Base-by-base conservation (phyloP, 2,797 vertebrate species). In the Eptatretus atami region DNA sequence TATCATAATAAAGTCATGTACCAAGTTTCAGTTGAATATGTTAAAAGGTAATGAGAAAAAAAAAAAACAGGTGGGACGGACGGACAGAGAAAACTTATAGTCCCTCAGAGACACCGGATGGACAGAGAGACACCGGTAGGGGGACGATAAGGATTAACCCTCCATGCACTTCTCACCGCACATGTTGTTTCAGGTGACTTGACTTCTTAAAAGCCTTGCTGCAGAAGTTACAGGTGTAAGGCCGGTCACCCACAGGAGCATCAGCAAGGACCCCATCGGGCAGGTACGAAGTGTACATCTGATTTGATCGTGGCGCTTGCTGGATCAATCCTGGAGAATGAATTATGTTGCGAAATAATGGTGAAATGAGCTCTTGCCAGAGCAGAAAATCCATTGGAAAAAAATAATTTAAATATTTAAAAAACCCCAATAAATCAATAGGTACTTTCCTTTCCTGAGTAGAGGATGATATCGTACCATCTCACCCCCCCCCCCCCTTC, bases 201-300 rank as follows among this genome's bases (percentile, higher is more conserved):
- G 92, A 98, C 66, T 98, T 98, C 73, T 98, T 98, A 75, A 94
- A 98, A 15, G 88, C 84, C 69, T 92, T 85, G 70, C 74, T 87
- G 71, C 92, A 98, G 73, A 76, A 94, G 68, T 77, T 82, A 71
- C 92, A 98, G 70, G 94, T 95, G 72, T 94, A 96, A 0, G 90
- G 90, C 67, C 92, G 80, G 65, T 98, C 92, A 64, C 72, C 52
- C 11, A 61, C 52, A 15, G 63, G 44, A 63, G 61, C 84, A 70
- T 84, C 82, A 72, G 75, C 77, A 53, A 71, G 74, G 71, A 77
- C 77, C 69, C 73, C 77, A 68, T 71, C 80, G 71, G 84, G 86
- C 70, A 95, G 81, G 72, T 87, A 95, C 71, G 78, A 86, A 66
- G 86, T 87, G 67, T 90, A 81, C 67, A 83, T 76, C 64, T 90